Evolutionary conservation across 2,888 invertebrate species (phyloP).

Genomic region (Spodoptera exigua): DNA sequence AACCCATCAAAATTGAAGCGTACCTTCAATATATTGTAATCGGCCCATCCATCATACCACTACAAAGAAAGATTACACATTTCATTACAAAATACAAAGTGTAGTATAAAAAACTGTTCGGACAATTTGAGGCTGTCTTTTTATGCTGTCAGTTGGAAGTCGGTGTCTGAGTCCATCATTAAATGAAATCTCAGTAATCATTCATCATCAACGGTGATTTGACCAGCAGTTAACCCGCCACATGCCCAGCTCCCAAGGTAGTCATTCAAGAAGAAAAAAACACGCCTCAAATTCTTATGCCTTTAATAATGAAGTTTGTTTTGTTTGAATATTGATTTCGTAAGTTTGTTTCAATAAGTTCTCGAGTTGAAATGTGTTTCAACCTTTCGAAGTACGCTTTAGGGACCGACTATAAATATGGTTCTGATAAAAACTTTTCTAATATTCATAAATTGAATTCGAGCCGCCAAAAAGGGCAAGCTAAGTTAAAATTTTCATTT

Average conservation of each 20-base stretch:
- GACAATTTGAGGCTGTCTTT: constrained; percentile 69
- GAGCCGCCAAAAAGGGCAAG: not conserved
- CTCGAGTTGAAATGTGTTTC: constrained; percentile 16
- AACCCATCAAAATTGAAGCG: constrained; percentile 58
- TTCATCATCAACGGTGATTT: constrained; percentile 86
- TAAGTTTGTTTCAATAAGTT: constrained; percentile 31
- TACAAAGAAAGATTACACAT: constrained; percentile 74
- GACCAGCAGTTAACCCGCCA: constrained; percentile 80
- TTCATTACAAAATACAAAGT: constrained; percentile 70
- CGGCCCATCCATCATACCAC: constrained; percentile 63
- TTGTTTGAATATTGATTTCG: constrained; percentile 58
- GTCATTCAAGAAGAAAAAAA: constrained; percentile 68
- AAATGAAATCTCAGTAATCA: constrained; percentile 86
- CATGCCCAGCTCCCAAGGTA: constrained; percentile 76
- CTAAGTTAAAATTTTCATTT: constrained; percentile 6
- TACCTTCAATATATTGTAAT: constrained; percentile 57
- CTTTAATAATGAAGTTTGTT: constrained; percentile 64
- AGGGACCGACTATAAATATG: constrained; percentile 1
- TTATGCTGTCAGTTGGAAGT: constrained; percentile 79
- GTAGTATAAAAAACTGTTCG: constrained; percentile 62
- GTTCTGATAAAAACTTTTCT: constrained; percentile 15
- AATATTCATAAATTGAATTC: constrained; percentile 11
- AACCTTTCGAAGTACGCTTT: constrained; percentile 7
- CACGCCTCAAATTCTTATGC: constrained; percentile 65
- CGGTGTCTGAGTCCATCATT: constrained; percentile 78